Conservation (phyloP, 2,113 vertebrate species). For the Cyanoderma ruficeps region DNA sequence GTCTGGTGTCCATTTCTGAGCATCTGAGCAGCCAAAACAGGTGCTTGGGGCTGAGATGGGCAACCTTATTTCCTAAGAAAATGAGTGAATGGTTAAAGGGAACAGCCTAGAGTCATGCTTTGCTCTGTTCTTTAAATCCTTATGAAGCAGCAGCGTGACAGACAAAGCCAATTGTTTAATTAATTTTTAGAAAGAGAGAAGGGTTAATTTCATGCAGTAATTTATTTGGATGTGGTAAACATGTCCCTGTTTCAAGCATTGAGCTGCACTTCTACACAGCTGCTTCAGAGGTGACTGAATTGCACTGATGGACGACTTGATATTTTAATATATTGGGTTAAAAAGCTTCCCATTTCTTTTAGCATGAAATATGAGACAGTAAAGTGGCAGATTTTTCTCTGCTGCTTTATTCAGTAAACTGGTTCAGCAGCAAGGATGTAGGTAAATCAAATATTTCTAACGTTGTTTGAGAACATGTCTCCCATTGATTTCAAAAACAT, state of each 20-base stretch:
- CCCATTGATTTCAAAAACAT: conserved; percentile 52
- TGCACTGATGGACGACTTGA: not conserved
- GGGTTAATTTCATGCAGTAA: not conserved
- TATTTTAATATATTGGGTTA: conserved; percentile 1
- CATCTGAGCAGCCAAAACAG: not conserved
- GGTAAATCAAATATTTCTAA: conserved; percentile 59
- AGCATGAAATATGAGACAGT: not conserved
- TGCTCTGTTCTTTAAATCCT: not conserved
- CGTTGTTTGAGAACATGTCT: conserved; percentile 40
- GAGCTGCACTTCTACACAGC: not conserved
- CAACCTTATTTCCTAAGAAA: not conserved
- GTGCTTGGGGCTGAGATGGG: no score
- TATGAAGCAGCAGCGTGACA: not conserved
- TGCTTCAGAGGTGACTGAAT: conserved; percentile 13
- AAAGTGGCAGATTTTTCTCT: not conserved
- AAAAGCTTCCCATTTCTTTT: not conserved
- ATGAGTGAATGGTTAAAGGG: not conserved
- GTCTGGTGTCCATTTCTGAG: not conserved
- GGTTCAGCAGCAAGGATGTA: not conserved
- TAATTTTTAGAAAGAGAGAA: not conserved
- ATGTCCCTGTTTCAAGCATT: not conserved
- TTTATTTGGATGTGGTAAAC: not conserved
- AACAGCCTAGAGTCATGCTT: not conserved
- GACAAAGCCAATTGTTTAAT: not conserved
- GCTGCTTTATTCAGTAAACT: conserved; percentile 17